Evolutionary conservation across 2,797 vertebrate genomes (phyloP), one percentile per base, ranked within the genome.

Genomic region (Serranus cabrilla): DNA sequence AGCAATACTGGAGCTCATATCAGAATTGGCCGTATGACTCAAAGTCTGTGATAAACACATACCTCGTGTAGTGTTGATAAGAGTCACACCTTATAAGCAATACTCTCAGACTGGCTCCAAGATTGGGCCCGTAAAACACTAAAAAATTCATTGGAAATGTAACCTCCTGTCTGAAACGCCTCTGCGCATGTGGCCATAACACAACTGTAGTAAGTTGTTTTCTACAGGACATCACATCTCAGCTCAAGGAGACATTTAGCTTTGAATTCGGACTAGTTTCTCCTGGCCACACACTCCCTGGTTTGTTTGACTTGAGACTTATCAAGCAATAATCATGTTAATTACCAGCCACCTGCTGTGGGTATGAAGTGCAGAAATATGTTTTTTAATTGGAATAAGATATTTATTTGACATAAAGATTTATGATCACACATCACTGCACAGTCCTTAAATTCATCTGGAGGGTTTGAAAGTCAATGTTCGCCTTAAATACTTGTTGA

Each of bases 21-120:
- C 83, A 84, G 69, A 78, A 78, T 31, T 51, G 39, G 62, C n/a
- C 2, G 4, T 61, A 80, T 68, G 78, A 84, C 83, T 86, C 72
- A 82, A 72, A 77, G 75, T 75, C 58, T 73, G 79, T 79, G 67
- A 89, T 87, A 88, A 91, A 90, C 71, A 74, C 61, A 55, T 34
- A 71, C 77, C 54, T 86, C 8, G 71, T 63, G 64, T 46, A 9
- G 69, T 52, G 72, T 75, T 90, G 78, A 84, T 85, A 74, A 77
- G 62, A 74, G 67, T 83, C 59, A 23, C 62, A 46, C 59, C 46
- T 79, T 68, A 74, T 51, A 79, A 71, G 68, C 80, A 84, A 70
- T 80, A 58, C 57, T 78, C 61, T 86, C 70, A 67, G 64, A 77
- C 69, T 49, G 49, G 62, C 52, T 34, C 7, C 60, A 80, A 85